These are phyloP conservation scores for Epizoanthus scotinus DNA, from an alignment of 92 coral and sea anemone species.

Conservation along the genomic window DNA sequence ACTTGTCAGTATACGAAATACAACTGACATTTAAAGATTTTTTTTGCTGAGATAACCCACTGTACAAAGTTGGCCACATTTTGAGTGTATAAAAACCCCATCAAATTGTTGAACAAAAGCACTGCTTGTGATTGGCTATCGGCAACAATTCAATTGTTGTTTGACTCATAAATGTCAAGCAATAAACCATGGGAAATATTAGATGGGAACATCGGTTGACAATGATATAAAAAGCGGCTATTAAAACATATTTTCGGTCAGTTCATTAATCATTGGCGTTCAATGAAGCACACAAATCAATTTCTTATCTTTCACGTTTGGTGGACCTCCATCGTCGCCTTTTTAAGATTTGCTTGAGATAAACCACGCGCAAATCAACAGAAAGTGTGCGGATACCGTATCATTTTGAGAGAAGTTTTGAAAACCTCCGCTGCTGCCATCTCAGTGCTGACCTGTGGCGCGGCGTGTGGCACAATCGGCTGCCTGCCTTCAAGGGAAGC, in stretches of 20 bases:
- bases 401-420: not conserved
- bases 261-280: not conserved
- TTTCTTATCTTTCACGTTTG: constrained; percentile 3
- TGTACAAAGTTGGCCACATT: not conserved
- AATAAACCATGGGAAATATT: not conserved
- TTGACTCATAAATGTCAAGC: not conserved
- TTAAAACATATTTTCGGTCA: constrained; percentile 11
- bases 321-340: constrained; percentile 4
- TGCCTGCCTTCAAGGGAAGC: not conserved
- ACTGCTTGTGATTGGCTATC: constrained; percentile 9
- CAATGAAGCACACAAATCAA: not conserved
- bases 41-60: not conserved
- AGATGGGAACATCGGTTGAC: not conserved
- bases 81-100: not conserved
- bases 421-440: too few species aligned
- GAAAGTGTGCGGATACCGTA: not conserved
- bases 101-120: not conserved
- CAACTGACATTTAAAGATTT: not conserved
- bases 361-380: not conserved
- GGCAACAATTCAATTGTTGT: not conserved
- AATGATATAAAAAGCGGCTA: constrained; percentile 5
- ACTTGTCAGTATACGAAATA: not conserved
- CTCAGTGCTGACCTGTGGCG: not conserved
- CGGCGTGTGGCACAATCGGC: too few species aligned
- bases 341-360: constrained; percentile 3